Base-by-base conservation (phyloP, 2,888 invertebrate species). In the Pterostichus madidus region DNA sequence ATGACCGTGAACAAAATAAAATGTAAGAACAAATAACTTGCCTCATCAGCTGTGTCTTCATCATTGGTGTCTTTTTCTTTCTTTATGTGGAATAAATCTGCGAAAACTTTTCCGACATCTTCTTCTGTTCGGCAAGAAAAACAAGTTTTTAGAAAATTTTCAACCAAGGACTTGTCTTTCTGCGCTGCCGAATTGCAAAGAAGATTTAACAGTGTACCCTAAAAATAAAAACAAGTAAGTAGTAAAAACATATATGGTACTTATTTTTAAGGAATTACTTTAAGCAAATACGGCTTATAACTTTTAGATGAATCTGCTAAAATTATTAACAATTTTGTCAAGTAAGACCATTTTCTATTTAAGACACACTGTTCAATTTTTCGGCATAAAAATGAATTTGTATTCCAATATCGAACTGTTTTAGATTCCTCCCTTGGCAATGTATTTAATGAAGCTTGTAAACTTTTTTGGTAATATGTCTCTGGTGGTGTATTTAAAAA, bases 1-100 rank as follows among this genome's bases (percentile, higher is more conserved):
- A 87, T 88, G 87, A 87, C 88, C 86, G 88, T 89, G 89, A 87
- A 88, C 86, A 56, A 77, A 77, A 77, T 56, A 56, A 77, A 77
- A 77, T 77, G 39, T 77, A 71, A 80, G 71, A 75, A 49, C n/a
- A 75, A 52, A 39, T 39, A 39, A 39, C 39, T 39, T 39, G 39
- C 53, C 75, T 35, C 53, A 5, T 73, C 46, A 46, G 31, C 46
- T 31, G n/a, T 44, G 35, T 56, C 71, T 78, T 31, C n/a, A 11
- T 78, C 59, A 44, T 56, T 39, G 7, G 6, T 56, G 24, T 39
- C 49, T 13, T 56, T 56, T 32, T 68, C 35, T 31, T 61, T 17
- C 24, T 24, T 39, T 44, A 81, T 39, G 46, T 84, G 81, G 81
- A 81, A 84, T 15, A 68, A 68, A 49, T 75, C 17, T 11, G 59